Evolutionary conservation across 2,797 vertebrate genomes (phyloP), one percentile per base, ranked within the genome.

Genomic region (Ctenopoma kingsleyae): DNA sequence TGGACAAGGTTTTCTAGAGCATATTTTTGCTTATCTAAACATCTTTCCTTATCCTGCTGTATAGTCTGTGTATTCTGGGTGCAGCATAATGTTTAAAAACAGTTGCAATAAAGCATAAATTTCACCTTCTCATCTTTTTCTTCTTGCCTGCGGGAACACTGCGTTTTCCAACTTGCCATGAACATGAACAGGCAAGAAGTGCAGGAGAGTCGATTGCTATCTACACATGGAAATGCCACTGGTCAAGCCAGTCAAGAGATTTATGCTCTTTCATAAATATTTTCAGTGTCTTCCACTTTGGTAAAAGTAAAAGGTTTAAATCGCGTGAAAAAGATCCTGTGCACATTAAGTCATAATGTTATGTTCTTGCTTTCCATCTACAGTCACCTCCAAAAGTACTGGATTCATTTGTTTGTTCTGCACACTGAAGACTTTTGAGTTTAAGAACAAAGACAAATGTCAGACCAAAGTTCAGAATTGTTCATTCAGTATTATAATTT

Each of bases 81-180:
- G 64, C 72, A 70, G 62, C 41, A 0, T 67, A 20, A 50, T 76
- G 60, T 71, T 83, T 81, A 72, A 48, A 66, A 81, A 80, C 70
- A 81, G 56, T 65, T 78, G 66, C 66, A 70, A 1, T 59, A 44
- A 71, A 73, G 80, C 57, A 17, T 66, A 55, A 40, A 76, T 84
- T 71, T 80, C 35, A 66, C 71, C 52, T 49, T 35, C 15, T 66
- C 59, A 59, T 66, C 63, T 78, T 8, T 4, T 9, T 13, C 10
- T 10, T n/a, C 19, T 13, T 22, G 50, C 55, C 44, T 47, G n/a
- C 35, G 19, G 23, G 50, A 59, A 15, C 36, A 17, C 49, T 54
- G 73, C 38, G 43, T 72, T 69, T 50, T 56, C 25, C 13, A 51
- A 7, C 46, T 51, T 62, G 48, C 25, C 38, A 38, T 55, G 19